These are phyloP conservation scores for Drosophila formosana DNA, from an alignment of 2,888 invertebrate genomes.

Conservation along the genomic window DNA sequence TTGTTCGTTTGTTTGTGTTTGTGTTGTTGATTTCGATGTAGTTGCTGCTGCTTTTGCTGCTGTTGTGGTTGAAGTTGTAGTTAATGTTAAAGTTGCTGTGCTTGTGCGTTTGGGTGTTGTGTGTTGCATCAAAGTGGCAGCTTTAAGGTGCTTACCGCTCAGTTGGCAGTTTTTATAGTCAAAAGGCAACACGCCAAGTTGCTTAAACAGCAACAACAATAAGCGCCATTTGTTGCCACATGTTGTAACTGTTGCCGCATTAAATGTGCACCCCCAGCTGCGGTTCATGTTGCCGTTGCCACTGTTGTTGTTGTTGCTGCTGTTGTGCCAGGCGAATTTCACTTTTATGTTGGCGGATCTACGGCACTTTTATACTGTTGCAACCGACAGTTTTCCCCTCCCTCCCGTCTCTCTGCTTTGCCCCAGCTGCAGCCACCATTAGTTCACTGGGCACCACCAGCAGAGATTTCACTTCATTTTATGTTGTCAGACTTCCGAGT, in stretches of 20 bases:
- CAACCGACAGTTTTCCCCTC: slow-evolving; percentile 37
- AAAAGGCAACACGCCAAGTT: slow-evolving; percentile 74
- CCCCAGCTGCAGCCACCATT: slow-evolving; percentile 33
- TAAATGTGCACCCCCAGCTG: slow-evolving; percentile 63
- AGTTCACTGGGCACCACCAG: slow-evolving; percentile 74
- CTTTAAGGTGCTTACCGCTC: slow-evolving; percentile 66
- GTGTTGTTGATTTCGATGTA: slow-evolving; percentile 1
- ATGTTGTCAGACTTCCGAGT: slow-evolving; percentile 80
- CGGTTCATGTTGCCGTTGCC: slow-evolving; percentile 44
- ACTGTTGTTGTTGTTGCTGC: slow-evolving; percentile 17
- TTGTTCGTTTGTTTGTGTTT: slow-evolving; percentile 36
- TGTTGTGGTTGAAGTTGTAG: slow-evolving; percentile 25
- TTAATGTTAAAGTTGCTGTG: slow-evolving; percentile 55
- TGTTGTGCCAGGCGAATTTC: slow-evolving; percentile 61
- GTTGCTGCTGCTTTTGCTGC: not conserved
- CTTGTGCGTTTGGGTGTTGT: slow-evolving; percentile 5
- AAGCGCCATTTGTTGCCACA: slow-evolving; percentile 73
- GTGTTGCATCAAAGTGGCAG: slow-evolving; percentile 56
- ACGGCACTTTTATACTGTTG: slow-evolving; percentile 65
- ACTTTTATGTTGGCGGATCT: slow-evolving; percentile 73
- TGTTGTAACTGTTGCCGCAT: slow-evolving; percentile 78
- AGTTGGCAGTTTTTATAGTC: slow-evolving; percentile 66
- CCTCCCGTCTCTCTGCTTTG: not conserved
- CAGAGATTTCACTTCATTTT: slow-evolving; percentile 80
- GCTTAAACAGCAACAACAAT: slow-evolving; percentile 59